Base-by-base conservation (phyloP, 2,113 vertebrate genomes). In the Aspidoscelis tigris region DNA sequence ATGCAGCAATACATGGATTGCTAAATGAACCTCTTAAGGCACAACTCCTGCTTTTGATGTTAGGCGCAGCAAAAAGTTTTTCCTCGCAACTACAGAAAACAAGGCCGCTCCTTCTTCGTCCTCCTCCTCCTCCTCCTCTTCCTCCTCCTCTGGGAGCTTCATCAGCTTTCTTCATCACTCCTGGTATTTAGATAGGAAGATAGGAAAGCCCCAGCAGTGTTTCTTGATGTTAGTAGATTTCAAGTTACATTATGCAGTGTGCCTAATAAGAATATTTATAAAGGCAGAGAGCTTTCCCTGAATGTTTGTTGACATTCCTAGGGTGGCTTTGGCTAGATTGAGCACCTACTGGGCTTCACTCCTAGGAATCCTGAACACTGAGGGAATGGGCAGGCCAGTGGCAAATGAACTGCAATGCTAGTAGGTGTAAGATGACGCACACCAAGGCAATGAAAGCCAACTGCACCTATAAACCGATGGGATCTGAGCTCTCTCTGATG, bases 1-100 rank as follows among this genome's bases (percentile, higher is more conserved):
- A 92, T 20, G 76, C 92, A 92, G 94, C 89, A 92, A 91, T 90
- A 92, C 92, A 92, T 86, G 91, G 90, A 87, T 93, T 91, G 85
- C 83, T 85, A 91, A 91, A 90, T 78, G 85, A 91, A 79, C 85
- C 66, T 91, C 91, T 91, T 55, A 76, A 88, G 86, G 88, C 89
- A 91, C 4, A 0, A 33, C 0, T 0, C 24, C 84, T 3, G 85
- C 84, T 83, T 94, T 92, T 89, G 92, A 93, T 92, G 90, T 88
- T 0, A 22, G 88, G 89, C 85, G 74, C 76, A 87, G 90, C 65
- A 87, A 82, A 89, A 92, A 87, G 88, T 91, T 93, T 88, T 84
- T 82, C 44, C n/a, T 91, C 84, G 83, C 24, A 24, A 68, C 0
- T 6, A 18, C 0, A 0, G 82, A 84, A 90, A 86, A 90, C 33